A percentile compares a stretch with the other conserved stretches of the same genome.
phyloP scores from a whole-genome alignment of 2,888 invertebrate genomes.

The Campopleginae sp. region DNA sequence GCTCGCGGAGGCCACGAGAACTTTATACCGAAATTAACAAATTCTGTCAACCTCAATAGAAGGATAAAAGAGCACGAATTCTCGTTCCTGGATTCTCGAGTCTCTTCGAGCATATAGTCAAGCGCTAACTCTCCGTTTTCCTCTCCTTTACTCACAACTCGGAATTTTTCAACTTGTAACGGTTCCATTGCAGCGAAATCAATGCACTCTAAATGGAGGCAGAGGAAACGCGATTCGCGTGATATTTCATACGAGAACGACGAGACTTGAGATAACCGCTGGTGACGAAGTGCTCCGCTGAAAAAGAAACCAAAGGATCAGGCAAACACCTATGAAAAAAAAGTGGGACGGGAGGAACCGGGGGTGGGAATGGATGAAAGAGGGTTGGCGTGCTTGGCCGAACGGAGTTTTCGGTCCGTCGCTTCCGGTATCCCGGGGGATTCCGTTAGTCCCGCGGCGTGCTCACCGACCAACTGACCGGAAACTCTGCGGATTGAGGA shows the following conservation, averaged over 20 bases:
- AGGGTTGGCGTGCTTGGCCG: constrained; percentile 24
- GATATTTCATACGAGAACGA: neutral
- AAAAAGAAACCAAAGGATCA: constrained; percentile 48
- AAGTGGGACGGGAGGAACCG: neutral
- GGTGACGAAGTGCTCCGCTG: constrained; percentile 27
- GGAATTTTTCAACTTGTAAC: constrained; percentile 12
- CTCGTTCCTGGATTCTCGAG: neutral
- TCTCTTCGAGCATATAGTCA: neutral
- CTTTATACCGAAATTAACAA: neutral
- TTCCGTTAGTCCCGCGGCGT: constrained; percentile 71
- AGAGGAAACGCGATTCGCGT: constrained; percentile 18
- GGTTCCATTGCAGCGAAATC: neutral
- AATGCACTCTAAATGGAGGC: constrained; percentile 18
- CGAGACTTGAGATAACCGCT: constrained; percentile 27
- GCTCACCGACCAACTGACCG: constrained; percentile 79
- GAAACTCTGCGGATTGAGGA: constrained; percentile 74
- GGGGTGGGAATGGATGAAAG: constrained; percentile 40
- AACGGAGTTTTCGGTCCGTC: constrained; percentile 77
- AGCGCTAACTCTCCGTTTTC: neutral
- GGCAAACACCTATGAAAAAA: constrained; percentile 31
- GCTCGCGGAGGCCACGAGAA: neutral
- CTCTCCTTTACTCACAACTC: neutral
- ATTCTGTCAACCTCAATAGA: neutral
- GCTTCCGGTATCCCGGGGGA: constrained; percentile 78
- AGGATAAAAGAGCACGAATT: constrained; percentile 1